Percentiles rank a stretch among this genome's conserved stretches.
Evolutionary conservation across 2,113 vertebrate species (phyloP).

Genomic region (Steatornis caripensis): DNA sequence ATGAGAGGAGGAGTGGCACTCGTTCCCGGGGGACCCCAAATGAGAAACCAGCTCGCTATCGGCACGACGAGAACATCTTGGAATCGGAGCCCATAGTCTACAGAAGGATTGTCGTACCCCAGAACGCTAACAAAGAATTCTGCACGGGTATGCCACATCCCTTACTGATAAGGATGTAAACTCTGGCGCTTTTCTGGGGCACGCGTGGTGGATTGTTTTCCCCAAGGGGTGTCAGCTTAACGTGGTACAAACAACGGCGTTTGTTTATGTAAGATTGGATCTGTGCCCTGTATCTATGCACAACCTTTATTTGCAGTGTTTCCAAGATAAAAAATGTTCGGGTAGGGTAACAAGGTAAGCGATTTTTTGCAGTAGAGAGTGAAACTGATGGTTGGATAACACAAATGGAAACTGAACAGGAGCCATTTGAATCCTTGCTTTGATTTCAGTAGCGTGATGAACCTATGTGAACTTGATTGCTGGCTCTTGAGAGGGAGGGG

Average conservation of each 20-base stretch:
- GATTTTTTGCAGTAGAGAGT: background rate
- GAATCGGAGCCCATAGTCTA: constrained; percentile 92
- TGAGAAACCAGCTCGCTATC: constrained; percentile 86
- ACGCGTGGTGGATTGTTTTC: background rate
- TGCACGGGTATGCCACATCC: constrained; percentile 83
- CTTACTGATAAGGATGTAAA: background rate
- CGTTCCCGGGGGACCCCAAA: constrained; percentile 85
- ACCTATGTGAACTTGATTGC: accelerated
- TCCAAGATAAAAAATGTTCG: background rate
- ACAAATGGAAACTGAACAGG: background rate
- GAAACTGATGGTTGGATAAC: background rate
- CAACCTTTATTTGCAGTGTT: background rate
- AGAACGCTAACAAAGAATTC: constrained; percentile 85
- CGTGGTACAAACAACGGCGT: background rate
- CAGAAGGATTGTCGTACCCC: constrained; percentile 90
- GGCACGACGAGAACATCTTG: constrained; percentile 94
- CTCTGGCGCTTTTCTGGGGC: background rate
- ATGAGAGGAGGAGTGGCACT: constrained; percentile 81
- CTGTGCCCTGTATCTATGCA: background rate
- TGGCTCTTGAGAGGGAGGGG: background rate
- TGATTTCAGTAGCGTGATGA: background rate
- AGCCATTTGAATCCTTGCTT: background rate
- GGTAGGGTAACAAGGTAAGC: background rate
- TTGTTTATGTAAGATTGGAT: accelerated
- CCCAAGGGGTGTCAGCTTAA: background rate